Conservation (phyloP, 2,888 invertebrate species). For the Hesperia comma region DNA sequence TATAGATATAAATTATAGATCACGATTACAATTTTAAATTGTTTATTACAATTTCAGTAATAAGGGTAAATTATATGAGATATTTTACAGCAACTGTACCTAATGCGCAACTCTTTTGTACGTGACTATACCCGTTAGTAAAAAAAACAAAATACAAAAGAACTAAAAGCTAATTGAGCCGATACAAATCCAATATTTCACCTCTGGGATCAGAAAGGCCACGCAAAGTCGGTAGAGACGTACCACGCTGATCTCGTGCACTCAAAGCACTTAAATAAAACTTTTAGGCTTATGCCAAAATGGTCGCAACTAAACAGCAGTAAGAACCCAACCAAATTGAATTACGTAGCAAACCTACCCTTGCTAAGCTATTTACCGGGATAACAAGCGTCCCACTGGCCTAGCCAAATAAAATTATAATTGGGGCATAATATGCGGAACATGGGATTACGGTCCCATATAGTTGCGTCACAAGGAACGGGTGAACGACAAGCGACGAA, state of each 20-base stretch:
- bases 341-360: constrained; percentile 68
- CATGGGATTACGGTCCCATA: constrained; percentile 56
- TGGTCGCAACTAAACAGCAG: constrained; percentile 44
- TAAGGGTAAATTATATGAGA: too few relatives aligned
- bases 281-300: constrained; percentile 33
- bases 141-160: too few relatives aligned
- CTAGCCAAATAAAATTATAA: constrained; percentile 71
- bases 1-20: too few relatives aligned
- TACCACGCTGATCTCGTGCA: background rate
- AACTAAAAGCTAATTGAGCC: too few relatives aligned
- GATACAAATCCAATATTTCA: too few relatives aligned
- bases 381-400: constrained; percentile 66
- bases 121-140: too few relatives aligned
- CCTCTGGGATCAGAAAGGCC: too few relatives aligned
- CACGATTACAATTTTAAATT: too few relatives aligned
- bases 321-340: constrained; percentile 62
- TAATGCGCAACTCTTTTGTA: too few relatives aligned
- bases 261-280: constrained; percentile 24
- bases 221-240: too few relatives aligned
- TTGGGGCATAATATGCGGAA: constrained; percentile 74
- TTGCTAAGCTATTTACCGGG: constrained; percentile 76
- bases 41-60: too few relatives aligned
- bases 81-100: too few relatives aligned
- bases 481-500: constrained; percentile 9
- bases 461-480: constrained; percentile 9